A percentile compares a stretch with the other conserved stretches of the same genome.
Conservation (phyloP, 2,797 vertebrate species). For the Dromococcyx pavoninus region DNA sequence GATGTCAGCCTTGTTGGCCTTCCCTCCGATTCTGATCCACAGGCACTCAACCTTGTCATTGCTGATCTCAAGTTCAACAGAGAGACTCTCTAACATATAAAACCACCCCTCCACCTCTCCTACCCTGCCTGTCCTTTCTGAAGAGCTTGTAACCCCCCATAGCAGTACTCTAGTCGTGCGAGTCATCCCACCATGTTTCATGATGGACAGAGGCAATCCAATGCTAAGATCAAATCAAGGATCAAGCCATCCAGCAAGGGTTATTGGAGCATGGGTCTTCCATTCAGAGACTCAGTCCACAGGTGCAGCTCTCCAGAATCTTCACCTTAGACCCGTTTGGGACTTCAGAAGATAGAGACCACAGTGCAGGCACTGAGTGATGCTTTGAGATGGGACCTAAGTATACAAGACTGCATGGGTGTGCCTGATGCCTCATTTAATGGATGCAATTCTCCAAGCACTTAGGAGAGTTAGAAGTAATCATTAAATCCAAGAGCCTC, state of each 20-base stretch:
- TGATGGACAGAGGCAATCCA: background rate
- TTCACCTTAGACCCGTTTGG: background rate
- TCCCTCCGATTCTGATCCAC: too few relatives aligned
- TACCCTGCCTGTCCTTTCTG: too few relatives aligned
- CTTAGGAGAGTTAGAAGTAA: background rate
- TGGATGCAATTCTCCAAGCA: background rate
- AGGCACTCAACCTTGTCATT: too few relatives aligned
- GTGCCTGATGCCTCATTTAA: background rate
- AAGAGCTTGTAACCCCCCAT: too few relatives aligned
- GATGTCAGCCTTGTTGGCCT: too few relatives aligned
- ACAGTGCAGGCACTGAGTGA: background rate
- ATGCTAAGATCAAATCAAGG: background rate
- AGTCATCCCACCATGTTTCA: too few relatives aligned
- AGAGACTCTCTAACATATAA: too few relatives aligned
- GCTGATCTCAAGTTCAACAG: too few relatives aligned
- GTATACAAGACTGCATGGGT: accelerated
- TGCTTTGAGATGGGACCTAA: background rate
- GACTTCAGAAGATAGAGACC: background rate
- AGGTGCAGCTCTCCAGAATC: background rate
- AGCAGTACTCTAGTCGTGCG: too few relatives aligned
- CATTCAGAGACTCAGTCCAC: background rate
- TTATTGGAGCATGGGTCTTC: background rate
- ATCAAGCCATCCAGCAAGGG: background rate
- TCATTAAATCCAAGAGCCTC: background rate
- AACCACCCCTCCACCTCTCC: too few relatives aligned